Conservation (phyloP, 2,113 vertebrate genomes). For the Sitta europaea region DNA sequence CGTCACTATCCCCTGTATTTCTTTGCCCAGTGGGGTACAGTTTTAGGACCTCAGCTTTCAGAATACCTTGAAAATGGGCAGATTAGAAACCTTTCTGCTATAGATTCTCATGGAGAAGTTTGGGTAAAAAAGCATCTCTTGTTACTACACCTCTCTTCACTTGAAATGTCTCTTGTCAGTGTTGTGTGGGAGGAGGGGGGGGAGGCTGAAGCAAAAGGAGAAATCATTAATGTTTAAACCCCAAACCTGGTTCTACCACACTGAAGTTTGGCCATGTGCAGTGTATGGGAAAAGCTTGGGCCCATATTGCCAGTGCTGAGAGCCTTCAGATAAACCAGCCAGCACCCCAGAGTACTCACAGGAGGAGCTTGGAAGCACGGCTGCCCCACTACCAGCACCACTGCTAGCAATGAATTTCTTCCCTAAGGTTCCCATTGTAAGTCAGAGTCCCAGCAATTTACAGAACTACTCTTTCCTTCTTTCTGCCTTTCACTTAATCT, state of each 20-base stretch:
- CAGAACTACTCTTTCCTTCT: constrained; percentile 56
- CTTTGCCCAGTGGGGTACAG: not conserved
- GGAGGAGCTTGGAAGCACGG: not conserved
- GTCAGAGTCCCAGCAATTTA: constrained; percentile 62
- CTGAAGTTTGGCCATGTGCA: not conserved
- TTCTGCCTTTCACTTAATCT: constrained; percentile 62
- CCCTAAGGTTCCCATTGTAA: not conserved
- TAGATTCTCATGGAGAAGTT: not conserved
- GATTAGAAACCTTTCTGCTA: not conserved
- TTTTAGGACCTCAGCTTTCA: constrained; percentile 21
- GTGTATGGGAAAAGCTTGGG: not conserved
- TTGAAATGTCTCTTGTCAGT: not conserved
- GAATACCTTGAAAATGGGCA: not conserved
- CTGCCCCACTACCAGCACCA: not conserved
- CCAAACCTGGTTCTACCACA: not conserved
- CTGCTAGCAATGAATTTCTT: not conserved
- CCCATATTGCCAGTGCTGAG: not conserved
- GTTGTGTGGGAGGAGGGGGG: not conserved
- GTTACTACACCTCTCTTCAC: constrained; percentile 11
- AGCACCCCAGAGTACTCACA: not conserved
- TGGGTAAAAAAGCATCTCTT: not conserved
- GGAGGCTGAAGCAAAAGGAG: not conserved
- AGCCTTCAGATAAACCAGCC: not conserved
- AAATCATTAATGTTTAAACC: not conserved
- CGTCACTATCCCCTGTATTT: not conserved